These are phyloP conservation scores for Limenitis camilla DNA, from an alignment of 2,888 invertebrate genomes.

Conservation along the genomic window DNA sequence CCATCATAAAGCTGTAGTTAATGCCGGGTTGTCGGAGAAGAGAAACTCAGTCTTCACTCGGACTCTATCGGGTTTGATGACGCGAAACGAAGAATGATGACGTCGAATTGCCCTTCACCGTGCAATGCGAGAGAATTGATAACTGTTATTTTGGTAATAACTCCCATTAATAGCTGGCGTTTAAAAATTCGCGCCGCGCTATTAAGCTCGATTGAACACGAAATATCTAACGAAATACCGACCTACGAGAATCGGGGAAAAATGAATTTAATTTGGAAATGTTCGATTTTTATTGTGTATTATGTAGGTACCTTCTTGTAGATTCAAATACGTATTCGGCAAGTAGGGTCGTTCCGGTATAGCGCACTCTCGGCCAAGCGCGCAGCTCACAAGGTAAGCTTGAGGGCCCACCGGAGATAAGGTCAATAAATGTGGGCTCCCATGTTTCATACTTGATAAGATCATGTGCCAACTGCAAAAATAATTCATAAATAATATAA, in stretches of 20 bases:
- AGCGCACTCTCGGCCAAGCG: conserved; percentile 46
- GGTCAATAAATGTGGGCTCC: conserved; percentile 61
- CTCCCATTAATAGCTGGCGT: conserved; percentile 12
- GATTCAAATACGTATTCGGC: too few species aligned
- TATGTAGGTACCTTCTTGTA: too few species aligned
- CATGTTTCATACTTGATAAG: conserved; percentile 60
- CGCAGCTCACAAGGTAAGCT: conserved; percentile 28
- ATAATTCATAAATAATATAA: too few species aligned
- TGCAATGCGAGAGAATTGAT: conserved; percentile 14
- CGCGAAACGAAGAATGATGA: conserved; percentile 26
- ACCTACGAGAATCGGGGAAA: too few species aligned
- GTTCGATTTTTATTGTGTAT: too few species aligned
- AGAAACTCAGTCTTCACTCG: conserved; percentile 13
- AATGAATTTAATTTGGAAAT: too few species aligned
- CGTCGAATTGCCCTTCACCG: conserved; percentile 29
- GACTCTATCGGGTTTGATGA: conserved; percentile 26
- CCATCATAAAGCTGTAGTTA: not conserved
- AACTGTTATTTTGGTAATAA: conserved; percentile 21
- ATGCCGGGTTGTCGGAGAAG: conserved; percentile 7
- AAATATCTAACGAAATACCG: not conserved
- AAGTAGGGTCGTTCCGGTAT: conserved; percentile 24
- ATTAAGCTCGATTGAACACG: conserved; percentile 1
- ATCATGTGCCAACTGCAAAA: conserved; percentile 29
- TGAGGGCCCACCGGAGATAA: conserved; percentile 59
- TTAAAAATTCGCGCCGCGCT: too few species aligned